These are phyloP conservation scores for Biston betularia DNA, from an alignment of 2,888 invertebrate species.

Conservation along the genomic window DNA sequence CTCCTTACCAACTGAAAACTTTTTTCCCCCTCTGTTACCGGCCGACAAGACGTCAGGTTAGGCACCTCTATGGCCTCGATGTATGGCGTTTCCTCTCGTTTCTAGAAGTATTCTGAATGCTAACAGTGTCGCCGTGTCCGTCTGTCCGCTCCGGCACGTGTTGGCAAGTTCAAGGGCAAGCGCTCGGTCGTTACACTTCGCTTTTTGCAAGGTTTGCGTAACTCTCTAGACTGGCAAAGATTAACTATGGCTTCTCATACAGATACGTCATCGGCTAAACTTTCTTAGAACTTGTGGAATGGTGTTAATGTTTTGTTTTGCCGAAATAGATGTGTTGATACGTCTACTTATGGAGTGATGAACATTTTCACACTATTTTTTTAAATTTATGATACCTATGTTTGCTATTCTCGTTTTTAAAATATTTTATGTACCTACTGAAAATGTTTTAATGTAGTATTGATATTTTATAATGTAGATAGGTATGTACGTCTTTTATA, in stretches of 20 bases:
- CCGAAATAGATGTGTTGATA: slow-evolving; percentile 2
- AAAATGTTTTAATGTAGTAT: not conserved
- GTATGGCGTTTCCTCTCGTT: slow-evolving; percentile 54
- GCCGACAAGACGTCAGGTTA: slow-evolving; percentile 31
- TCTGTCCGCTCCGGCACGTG: slow-evolving; percentile 54
- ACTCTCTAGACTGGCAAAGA: slow-evolving; percentile 57
- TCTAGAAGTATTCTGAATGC: slow-evolving; percentile 57
- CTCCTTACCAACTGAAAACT: slow-evolving; percentile 20
- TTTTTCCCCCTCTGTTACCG: not conserved
- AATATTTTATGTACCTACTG: too few relatives aligned
- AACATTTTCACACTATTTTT: not conserved
- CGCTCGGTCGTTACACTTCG: slow-evolving; percentile 66
- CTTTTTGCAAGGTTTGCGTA: slow-evolving; percentile 66
- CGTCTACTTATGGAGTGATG: not conserved
- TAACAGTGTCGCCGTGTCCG: slow-evolving; percentile 55
- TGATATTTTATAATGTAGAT: too few relatives aligned
- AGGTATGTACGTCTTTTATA: too few relatives aligned
- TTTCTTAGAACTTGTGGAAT: slow-evolving; percentile 17
- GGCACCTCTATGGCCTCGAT: slow-evolving; percentile 18
- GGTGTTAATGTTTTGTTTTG: slow-evolving; percentile 14
- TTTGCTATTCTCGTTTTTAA: not conserved
- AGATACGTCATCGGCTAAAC: slow-evolving; percentile 40
- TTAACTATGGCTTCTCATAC: slow-evolving; percentile 53
- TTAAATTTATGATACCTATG: slow-evolving; percentile 1
- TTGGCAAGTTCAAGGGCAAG: slow-evolving; percentile 70